Evolutionary conservation across 2,797 vertebrate species (phyloP), one percentile per base, ranked within the genome.

Genomic region (Iguana delicatissima): DNA sequence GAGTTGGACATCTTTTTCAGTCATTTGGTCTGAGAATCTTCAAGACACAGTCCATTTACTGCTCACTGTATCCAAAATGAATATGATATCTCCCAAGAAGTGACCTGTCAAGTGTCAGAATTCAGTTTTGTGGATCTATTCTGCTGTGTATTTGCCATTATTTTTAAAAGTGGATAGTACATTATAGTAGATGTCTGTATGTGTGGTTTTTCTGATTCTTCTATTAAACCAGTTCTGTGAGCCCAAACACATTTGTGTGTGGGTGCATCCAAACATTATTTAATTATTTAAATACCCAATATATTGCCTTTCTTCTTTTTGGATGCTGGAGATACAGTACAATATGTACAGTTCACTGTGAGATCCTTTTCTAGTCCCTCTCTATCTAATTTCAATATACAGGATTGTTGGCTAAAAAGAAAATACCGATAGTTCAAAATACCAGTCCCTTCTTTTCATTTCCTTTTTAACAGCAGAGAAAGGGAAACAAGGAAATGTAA

Each of bases 1-100:
- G 13, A 35, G 22, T 80, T 16, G 26, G 9, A 84, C 8, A 88
- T 62, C 6, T 14, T 83, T 6, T 64, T 76, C 20, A 80, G 14
- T n/a, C 38, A 62, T 91, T 89, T 57, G 87, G 82, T 81, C 80
- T 8, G 69, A 84, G n/a, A 13, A 59, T 85, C 89, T 89, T 8
- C 62, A 59, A 10, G 13, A 42, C 84, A 85, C 62, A 24, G 38
- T 1, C 46, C 69, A 2, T 10, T 64, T n/a, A 72, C 50, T 62
- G 46, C 85, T 69, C 29, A 80, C 84, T 83, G 82, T 57, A 26
- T 16, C 46, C 85, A 80, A 35, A 77, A 89, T 67, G 64, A 80
- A 20, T 55, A 69, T 74, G 38, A 1, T 67, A 52, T 1, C 13
- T 9, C 26, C 10, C 3, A 8, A 14, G 6, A 57, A 32, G 32